Percentiles rank a stretch among this genome's conserved stretches.
Conservation (phyloP, 2,888 invertebrate genomes). For the Drosophila atripex region DNA sequence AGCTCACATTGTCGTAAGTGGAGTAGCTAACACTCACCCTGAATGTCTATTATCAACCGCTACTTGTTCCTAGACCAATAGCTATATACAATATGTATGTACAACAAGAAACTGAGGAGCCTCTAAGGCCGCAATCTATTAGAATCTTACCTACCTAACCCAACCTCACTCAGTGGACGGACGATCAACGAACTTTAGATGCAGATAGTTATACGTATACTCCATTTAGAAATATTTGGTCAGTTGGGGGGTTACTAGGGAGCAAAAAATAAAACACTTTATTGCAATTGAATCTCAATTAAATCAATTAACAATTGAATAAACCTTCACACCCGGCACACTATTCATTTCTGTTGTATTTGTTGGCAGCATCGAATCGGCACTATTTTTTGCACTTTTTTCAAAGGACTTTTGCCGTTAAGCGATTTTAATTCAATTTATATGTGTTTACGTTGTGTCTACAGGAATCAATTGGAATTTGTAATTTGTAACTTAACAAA, state of each 20-base stretch:
- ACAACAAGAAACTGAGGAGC: constrained; percentile 25
- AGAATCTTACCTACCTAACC: constrained; percentile 30
- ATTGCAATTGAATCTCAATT: constrained; percentile 35
- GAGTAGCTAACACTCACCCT: constrained; percentile 20
- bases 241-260: constrained; percentile 59
- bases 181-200: constrained; percentile 44
- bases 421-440: constrained; percentile 48
- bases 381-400: constrained; percentile 31
- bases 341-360: constrained; percentile 5
- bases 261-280: constrained; percentile 46
- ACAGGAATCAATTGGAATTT: constrained; percentile 52
- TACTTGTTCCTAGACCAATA: constrained; percentile 70
- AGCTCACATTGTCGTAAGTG: constrained; percentile 32
- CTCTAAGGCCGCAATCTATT: constrained; percentile 38
- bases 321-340: constrained; percentile 35
- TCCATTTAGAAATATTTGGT: constrained; percentile 18
- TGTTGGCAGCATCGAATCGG: constrained; percentile 26
- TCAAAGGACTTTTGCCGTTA: background rate
- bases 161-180: constrained; percentile 43
- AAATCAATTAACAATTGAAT: constrained; percentile 46
- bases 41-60: constrained; percentile 43
- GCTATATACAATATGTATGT: constrained; percentile 51
- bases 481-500: constrained; percentile 49
- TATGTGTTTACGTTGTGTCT: constrained; percentile 52
- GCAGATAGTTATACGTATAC: constrained; percentile 20